Conservation (phyloP, 2,888 invertebrate species). For the Phasia obesa region DNA sequence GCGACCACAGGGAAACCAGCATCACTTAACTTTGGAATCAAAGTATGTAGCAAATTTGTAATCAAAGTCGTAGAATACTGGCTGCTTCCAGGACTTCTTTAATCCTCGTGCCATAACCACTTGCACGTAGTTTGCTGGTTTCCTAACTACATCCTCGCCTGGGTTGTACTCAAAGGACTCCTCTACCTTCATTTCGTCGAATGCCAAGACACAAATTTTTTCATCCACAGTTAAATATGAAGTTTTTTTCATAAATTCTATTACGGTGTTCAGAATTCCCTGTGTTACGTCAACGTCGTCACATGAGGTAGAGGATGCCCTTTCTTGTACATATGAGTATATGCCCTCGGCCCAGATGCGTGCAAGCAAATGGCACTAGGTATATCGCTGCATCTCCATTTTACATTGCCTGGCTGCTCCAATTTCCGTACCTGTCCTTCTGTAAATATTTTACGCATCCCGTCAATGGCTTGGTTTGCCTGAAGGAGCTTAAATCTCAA, state of each 20-base stretch:
- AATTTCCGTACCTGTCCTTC: neutral
- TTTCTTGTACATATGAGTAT: neutral
- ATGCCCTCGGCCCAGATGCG: neutral
- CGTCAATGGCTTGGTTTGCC: neutral
- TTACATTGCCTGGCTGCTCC: neutral
- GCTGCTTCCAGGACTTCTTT: conserved; percentile 50
- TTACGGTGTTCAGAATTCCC: neutral
- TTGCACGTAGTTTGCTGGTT: conserved; percentile 52
- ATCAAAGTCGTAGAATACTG: conserved; percentile 36
- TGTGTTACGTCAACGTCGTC: neutral
- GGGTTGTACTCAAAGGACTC: conserved; percentile 55
- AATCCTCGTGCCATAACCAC: conserved; percentile 54
- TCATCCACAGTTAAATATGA: conserved; percentile 24
- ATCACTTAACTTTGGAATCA: neutral
- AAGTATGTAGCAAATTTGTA: neutral
- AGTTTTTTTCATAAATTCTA: conserved; percentile 23
- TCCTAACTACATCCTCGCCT: no score
- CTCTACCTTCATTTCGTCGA: conserved; percentile 51
- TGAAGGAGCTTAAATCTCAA: neutral
- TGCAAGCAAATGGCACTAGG: neutral
- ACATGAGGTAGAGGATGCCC: neutral
- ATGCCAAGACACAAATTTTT: conserved; percentile 43
- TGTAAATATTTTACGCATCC: neutral
- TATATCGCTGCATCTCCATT: neutral
- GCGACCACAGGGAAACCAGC: neutral